These are phyloP conservation scores for Scytalopus superciliaris DNA, from an alignment of 2,113 vertebrate species.

Conservation along the genomic window DNA sequence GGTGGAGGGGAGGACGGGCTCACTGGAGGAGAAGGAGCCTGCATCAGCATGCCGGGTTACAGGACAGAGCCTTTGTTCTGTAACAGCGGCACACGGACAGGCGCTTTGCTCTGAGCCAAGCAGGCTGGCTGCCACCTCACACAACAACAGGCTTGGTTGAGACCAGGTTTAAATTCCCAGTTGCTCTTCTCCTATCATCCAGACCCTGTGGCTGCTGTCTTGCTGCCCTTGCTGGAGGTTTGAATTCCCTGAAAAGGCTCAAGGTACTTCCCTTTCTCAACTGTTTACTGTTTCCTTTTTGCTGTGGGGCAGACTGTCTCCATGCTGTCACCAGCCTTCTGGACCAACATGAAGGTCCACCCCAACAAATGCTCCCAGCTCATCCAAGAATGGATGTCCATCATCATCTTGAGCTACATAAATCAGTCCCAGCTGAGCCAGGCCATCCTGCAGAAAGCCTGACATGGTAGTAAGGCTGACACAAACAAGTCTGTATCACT, in stretches of 20 bases:
- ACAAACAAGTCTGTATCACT: not conserved
- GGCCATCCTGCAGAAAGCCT: not conserved
- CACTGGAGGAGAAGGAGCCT: not conserved
- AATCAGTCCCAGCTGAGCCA: not conserved
- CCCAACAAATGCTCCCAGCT: not conserved
- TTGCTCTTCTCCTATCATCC: not conserved
- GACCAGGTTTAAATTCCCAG: not conserved
- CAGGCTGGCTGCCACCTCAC: not conserved
- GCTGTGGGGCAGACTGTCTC: not conserved
- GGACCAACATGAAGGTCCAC: not conserved
- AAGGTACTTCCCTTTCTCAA: not conserved
- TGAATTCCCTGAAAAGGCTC: not conserved
- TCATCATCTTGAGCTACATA: not conserved
- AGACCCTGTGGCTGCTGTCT: not conserved
- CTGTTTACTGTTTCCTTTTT: not conserved
- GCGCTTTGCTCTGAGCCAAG: not conserved
- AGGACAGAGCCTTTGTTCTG: not conserved
- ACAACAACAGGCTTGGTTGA: not conserved
- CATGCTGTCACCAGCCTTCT: not conserved
- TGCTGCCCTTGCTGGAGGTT: not conserved
- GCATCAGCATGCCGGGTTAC: not conserved
- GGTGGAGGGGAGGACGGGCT: not conserved
- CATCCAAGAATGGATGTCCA: not conserved
- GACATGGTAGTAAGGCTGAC: not conserved
- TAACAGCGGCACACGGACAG: not conserved